phyloP scores from a whole-genome alignment of 2,888 invertebrate species.

The Pandemis corylana region DNA sequence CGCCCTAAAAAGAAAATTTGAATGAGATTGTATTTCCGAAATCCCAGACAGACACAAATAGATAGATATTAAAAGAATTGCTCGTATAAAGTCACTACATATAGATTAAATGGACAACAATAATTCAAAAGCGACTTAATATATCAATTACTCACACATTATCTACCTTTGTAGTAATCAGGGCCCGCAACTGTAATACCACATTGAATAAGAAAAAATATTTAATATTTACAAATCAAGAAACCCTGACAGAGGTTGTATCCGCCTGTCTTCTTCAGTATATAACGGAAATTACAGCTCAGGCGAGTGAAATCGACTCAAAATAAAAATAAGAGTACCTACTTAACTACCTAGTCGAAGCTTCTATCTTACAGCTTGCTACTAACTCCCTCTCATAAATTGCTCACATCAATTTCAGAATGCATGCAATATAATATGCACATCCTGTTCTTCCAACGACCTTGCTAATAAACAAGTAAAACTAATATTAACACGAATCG shows the following conservation, averaged over 20 bases:
- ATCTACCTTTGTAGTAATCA: too few relatives aligned
- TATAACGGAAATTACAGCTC: neutral
- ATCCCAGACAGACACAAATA: too few relatives aligned
- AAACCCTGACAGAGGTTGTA: neutral
- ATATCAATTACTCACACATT: too few relatives aligned
- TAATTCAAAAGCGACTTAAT: too few relatives aligned
- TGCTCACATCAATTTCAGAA: neutral
- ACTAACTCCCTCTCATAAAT: neutral
- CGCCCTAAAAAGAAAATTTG: too few relatives aligned
- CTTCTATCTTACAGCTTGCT: neutral
- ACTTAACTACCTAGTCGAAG: neutral
- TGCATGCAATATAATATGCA: conserved; percentile 28
- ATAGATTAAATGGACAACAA: too few relatives aligned
- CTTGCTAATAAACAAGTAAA: conserved; percentile 17
- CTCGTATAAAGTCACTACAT: too few relatives aligned
- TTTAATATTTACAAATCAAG: too few relatives aligned
- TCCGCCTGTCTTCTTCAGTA: neutral
- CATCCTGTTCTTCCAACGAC: conserved; percentile 29
- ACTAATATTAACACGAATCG: conserved; percentile 1
- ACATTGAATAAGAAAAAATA: too few relatives aligned
- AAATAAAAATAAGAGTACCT: neutral
- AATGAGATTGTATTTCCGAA: too few relatives aligned
- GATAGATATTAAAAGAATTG: too few relatives aligned
- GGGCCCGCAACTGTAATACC: too few relatives aligned
- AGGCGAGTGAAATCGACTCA: neutral